Percentiles rank a stretch among this genome's conserved stretches.
Evolutionary conservation across 2,888 invertebrate species (phyloP).

Genomic region (Agonopterix arenella): DNA sequence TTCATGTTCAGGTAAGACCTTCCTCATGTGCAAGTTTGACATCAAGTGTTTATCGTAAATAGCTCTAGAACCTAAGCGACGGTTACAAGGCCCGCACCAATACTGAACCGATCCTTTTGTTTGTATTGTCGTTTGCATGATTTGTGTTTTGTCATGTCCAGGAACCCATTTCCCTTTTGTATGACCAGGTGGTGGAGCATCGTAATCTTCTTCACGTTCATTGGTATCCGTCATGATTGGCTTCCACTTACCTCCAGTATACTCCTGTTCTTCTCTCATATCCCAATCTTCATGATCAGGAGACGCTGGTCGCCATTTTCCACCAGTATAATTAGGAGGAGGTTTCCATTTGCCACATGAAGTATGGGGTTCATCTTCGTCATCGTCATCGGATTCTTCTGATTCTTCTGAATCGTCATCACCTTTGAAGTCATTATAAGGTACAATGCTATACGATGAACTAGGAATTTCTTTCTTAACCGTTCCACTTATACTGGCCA

Average conservation of each 20-base stretch:
- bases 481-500: conserved; percentile 78
- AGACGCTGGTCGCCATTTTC: conserved; percentile 65
- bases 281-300: conserved; percentile 78
- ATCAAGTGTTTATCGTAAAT: conserved; percentile 87
- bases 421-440: conserved; percentile 56
- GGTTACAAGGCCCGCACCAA: conserved; percentile 89
- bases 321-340: conserved; percentile 65
- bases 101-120: conserved; percentile 78
- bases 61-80: conserved; percentile 82
- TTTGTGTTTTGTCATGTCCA: conserved; percentile 75
- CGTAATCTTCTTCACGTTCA: conserved; percentile 68
- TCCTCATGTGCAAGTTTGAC: conserved; percentile 83
- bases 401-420: conserved; percentile 73
- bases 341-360: conserved; percentile 88
- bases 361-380: conserved; percentile 59
- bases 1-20: conserved; percentile 81
- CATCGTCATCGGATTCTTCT: conserved; percentile 78
- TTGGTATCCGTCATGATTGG: conserved; percentile 47
- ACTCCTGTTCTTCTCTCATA: conserved; percentile 58
- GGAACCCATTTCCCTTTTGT: conserved; percentile 91
- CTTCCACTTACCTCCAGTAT: conserved; percentile 82
- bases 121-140: conserved; percentile 69
- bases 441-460: conserved; percentile 45
- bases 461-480: conserved; percentile 70
- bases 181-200: conserved; percentile 81